A percentile compares a stretch with the other conserved stretches of the same genome.
These are phyloP conservation scores for Herpailurus yagouaroundi DNA, from an alignment of 2,113 vertebrate species.

Conservation along the genomic window DNA sequence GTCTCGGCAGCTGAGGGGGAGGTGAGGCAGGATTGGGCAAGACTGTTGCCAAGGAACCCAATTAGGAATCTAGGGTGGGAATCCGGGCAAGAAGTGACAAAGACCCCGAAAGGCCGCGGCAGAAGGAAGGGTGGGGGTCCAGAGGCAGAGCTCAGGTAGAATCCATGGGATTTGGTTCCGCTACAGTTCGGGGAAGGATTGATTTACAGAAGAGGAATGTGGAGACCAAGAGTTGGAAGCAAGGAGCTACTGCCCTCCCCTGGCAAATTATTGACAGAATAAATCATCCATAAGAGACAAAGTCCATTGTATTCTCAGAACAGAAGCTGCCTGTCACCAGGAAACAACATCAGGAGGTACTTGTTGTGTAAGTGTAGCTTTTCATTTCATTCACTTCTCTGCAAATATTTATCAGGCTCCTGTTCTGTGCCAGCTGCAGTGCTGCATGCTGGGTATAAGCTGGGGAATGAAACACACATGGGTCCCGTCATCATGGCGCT, in stretches of 20 bases:
- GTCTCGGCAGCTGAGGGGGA: slow-evolving; percentile 2
- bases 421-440: too few species aligned
- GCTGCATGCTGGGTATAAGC: background rate
- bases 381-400: background rate
- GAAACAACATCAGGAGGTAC: background rate
- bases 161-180: background rate
- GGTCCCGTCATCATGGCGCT: background rate
- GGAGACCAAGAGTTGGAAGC: background rate
- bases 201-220: rapidly evolving
- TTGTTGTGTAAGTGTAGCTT: background rate
- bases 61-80: background rate
- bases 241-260: slow-evolving; percentile 34
- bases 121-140: background rate
- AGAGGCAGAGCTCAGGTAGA: background rate
- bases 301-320: background rate
- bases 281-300: background rate
- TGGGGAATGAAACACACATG: background rate
- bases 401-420: background rate
- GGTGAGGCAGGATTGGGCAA: background rate
- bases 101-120: background rate
- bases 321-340: background rate
- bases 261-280: background rate
- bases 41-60: background rate
- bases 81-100: background rate
- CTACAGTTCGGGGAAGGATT: rapidly evolving